Percentiles rank a stretch among this genome's conserved stretches.
Evolutionary conservation across 2,113 vertebrate genomes (phyloP).

Genomic region (Panthera leo): DNA sequence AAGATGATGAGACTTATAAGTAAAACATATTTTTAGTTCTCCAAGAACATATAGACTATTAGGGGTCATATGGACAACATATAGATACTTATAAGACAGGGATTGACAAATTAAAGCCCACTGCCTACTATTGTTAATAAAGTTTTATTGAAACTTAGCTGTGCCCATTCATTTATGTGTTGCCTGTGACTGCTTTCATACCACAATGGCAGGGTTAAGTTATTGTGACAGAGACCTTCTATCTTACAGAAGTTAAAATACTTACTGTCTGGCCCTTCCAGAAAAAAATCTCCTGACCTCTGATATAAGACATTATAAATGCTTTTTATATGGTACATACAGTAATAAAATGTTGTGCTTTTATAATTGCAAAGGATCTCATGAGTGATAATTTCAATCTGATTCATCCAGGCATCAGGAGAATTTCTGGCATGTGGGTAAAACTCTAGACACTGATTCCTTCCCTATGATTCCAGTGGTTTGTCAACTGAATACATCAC

Average conservation of each 20-base stretch:
- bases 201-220: background rate
- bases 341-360: background rate
- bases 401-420: background rate
- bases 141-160: background rate
- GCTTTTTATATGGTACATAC: background rate
- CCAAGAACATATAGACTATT: background rate
- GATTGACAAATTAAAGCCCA: background rate
- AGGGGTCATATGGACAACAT: background rate
- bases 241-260: background rate
- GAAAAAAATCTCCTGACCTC: background rate
- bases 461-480: background rate
- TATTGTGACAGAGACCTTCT: background rate
- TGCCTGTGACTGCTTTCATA: background rate
- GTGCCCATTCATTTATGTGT: background rate
- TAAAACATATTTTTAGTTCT: conserved; percentile 1
- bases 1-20: background rate
- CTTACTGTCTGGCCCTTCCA: background rate
- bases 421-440: background rate
- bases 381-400: background rate
- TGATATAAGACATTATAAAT: background rate
- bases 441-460: background rate
- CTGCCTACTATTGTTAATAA: background rate
- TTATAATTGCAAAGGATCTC: conserved; percentile 13
- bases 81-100: background rate
- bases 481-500: background rate